Percentiles rank a stretch among this genome's conserved stretches.
Conservation (phyloP, 2,888 invertebrate genomes). For the Acleris literana region DNA sequence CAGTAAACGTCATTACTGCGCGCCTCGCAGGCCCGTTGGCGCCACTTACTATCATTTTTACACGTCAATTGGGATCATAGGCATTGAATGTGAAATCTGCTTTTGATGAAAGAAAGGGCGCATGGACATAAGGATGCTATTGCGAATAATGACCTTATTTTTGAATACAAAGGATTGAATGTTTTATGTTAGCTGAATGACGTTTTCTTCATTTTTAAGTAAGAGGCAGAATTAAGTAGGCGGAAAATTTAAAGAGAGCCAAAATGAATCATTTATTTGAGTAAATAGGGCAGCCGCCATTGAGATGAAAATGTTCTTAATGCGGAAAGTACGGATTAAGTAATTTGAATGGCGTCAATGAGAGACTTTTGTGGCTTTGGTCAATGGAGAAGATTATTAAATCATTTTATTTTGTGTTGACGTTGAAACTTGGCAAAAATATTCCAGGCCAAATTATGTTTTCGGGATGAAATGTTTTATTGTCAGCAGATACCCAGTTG, state of each 20-base stretch:
- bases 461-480: no score
- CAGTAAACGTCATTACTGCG: conserved; percentile 66
- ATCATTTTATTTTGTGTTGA: no score
- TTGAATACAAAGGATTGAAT: no score
- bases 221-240: conserved; percentile 46
- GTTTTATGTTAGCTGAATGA: no score
- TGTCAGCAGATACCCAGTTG: no score
- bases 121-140: no score
- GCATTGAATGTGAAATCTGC: conserved; percentile 33
- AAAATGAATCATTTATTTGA: conserved; percentile 60
- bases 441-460: no score
- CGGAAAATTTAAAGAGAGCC: conserved; percentile 62
- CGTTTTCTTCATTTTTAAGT: no score
- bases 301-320: conserved; percentile 29
- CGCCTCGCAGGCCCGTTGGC: conserved; percentile 41
- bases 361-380: conserved; percentile 5
- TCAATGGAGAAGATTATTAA: conserved; percentile 6
- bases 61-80: conserved; percentile 6
- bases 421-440: no score
- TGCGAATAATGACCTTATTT: no score
- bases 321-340: conserved; percentile 27
- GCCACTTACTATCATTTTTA: conserved; percentile 1
- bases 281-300: conserved; percentile 46
- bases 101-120: no score
- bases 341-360: conserved; percentile 26